Percentiles rank a stretch among this genome's conserved stretches.
Evolutionary conservation across 1,140 invertebrate species (phyloP).

Genomic region (Eriocheir sinensis): DNA sequence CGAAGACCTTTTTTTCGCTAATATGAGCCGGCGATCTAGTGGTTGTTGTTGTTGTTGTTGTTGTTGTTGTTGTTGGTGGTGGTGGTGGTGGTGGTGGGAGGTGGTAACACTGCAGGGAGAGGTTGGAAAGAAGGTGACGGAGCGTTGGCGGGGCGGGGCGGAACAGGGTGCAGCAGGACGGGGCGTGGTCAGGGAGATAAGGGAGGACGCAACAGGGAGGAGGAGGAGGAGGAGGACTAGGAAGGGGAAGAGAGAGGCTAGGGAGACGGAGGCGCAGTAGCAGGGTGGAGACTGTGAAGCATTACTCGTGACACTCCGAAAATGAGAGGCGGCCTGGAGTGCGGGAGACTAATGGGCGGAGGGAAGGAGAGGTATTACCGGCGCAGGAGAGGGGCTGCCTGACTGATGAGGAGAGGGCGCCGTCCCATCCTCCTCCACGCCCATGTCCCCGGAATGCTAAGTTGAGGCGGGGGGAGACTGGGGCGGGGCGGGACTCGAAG

Average conservation of each 20-base stretch:
- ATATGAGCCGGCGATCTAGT: too few relatives aligned
- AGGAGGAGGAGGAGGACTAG: not conserved
- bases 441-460: not conserved
- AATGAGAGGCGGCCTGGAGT: not conserved
- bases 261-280: not conserved
- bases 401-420: not conserved
- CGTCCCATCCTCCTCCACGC: not conserved
- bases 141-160: too few relatives aligned
- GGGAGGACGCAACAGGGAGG: not conserved
- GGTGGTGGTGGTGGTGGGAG: too few relatives aligned
- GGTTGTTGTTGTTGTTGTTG: too few relatives aligned
- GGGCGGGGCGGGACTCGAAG: too few relatives aligned
- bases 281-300: not conserved
- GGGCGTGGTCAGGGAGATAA: too few relatives aligned
- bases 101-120: too few relatives aligned
- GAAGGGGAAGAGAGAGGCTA: not conserved
- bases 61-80: too few relatives aligned
- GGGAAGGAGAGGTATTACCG: slow-evolving; percentile 12
- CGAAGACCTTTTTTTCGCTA: too few relatives aligned
- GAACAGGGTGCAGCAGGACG: too few relatives aligned
- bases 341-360: not conserved
- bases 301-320: not conserved
- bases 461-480: not conserved
- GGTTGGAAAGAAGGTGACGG: too few relatives aligned
- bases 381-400: not conserved